These are phyloP conservation scores for Bombyx mori DNA, from an alignment of 1,140 invertebrate species.

Conservation along the genomic window ASM3026992v2 NC_085107.1:5675001-5675500, in stretches of 20 bases:
- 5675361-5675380: constrained; percentile 35
- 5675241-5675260: constrained; percentile 55
- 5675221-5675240: constrained; percentile 57
- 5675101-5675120: constrained; percentile 65
- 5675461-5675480: constrained; percentile 1
- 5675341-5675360: constrained; percentile 49
- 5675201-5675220: constrained; percentile 44
- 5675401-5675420: constrained; percentile 19
- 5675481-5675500: constrained; percentile 1
- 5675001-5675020: constrained; percentile 61
- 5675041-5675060: constrained; percentile 66
- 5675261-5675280: constrained; percentile 50
- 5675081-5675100: constrained; percentile 60
- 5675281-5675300: constrained; percentile 46
- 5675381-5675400: constrained; percentile 22
- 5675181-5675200: constrained; percentile 38
- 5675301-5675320: constrained; percentile 53
- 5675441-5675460: constrained; percentile 21
- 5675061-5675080: constrained; percentile 57
- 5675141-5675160: constrained; percentile 51
- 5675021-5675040: constrained; percentile 59
- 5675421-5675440: constrained; percentile 48
- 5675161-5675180: constrained; percentile 53
- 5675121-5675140: constrained; percentile 41
- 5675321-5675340: constrained; percentile 50